Evolutionary conservation across 1,140 invertebrate genomes (phyloP).

Genomic region (Drosophila tsacasi): DNA sequence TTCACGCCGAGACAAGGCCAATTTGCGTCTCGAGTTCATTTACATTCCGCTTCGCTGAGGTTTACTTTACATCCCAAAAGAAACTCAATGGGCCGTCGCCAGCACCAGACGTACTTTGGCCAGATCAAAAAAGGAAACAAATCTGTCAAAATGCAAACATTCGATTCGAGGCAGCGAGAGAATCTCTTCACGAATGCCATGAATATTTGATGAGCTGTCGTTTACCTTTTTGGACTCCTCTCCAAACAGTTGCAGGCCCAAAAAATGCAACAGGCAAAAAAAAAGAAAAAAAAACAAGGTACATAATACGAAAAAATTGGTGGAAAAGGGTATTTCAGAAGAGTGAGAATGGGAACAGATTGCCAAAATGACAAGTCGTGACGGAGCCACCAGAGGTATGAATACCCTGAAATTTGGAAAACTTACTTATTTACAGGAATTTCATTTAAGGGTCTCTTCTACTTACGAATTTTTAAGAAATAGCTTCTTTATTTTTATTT

Average conservation of each 20-base stretch:
- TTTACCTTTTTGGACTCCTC: conserved; percentile 35
- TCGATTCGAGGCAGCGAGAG: conserved; percentile 23
- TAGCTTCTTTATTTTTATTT: no score
- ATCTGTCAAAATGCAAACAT: conserved; percentile 44
- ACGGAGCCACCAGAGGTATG: no score
- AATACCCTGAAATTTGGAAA: neutral
- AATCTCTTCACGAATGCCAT: conserved; percentile 29
- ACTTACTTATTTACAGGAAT: neutral
- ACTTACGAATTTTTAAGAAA: no score
- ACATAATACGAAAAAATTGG: neutral
- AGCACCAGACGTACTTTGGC: neutral
- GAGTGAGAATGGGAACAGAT: conserved; percentile 21
- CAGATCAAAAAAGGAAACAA: conserved; percentile 4
- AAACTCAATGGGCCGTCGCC: conserved; percentile 34
- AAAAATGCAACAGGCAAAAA: conserved; percentile 50
- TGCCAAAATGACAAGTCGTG: conserved; percentile 10
- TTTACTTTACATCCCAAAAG: conserved; percentile 34
- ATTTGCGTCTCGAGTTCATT: conserved; percentile 56
- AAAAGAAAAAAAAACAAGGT: conserved; percentile 38
- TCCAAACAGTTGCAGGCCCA: conserved; percentile 23
- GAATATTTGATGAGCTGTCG: conserved; percentile 55
- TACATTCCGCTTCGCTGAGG: conserved; percentile 44
- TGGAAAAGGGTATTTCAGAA: neutral
- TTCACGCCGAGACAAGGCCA: conserved; percentile 53
- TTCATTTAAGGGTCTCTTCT: no score